phyloP scores from a whole-genome alignment of 2,113 vertebrate genomes.

The Sphyrna mokarran region DNA sequence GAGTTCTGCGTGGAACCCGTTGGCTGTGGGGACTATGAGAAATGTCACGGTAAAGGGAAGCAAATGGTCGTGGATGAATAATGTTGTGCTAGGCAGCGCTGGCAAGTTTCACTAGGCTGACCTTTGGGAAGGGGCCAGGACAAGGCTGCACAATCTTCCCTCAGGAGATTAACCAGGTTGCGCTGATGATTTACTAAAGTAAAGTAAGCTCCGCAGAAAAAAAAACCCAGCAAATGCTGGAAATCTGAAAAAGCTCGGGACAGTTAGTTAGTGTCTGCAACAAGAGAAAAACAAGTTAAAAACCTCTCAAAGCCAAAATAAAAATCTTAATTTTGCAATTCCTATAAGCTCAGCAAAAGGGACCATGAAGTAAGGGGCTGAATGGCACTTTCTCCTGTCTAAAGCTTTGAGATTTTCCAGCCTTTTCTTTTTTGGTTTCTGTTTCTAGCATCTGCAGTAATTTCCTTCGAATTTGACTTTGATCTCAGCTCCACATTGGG shows the following conservation, averaged over 20 bases:
- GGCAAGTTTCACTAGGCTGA: not conserved
- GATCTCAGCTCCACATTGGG: not conserved
- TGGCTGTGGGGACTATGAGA: not conserved
- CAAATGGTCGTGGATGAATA: slow-evolving; percentile 20
- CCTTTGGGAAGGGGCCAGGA: not conserved
- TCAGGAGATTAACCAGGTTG: not conserved
- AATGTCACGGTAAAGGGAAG: not conserved
- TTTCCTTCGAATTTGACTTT: not conserved
- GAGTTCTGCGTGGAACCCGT: not conserved
- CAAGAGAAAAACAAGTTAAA: not conserved
- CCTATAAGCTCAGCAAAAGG: not conserved
- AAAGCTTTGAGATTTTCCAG: not conserved
- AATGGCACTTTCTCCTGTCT: not conserved
- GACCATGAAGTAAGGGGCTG: not conserved
- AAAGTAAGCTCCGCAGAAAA: not conserved
- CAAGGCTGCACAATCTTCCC: not conserved
- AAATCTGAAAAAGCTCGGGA: not conserved
- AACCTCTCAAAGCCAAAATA: not conserved
- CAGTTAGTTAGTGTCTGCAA: not conserved
- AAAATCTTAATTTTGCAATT: not conserved
- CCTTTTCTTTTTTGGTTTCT: too few relatives aligned
- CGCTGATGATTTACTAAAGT: not conserved
- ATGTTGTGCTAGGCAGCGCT: not conserved
- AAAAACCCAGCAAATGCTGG: not conserved
- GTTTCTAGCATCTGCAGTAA: too few relatives aligned